Evolutionary conservation across 2,888 invertebrate genomes (phyloP).

Genomic region (Mythimna vitellina): DNA sequence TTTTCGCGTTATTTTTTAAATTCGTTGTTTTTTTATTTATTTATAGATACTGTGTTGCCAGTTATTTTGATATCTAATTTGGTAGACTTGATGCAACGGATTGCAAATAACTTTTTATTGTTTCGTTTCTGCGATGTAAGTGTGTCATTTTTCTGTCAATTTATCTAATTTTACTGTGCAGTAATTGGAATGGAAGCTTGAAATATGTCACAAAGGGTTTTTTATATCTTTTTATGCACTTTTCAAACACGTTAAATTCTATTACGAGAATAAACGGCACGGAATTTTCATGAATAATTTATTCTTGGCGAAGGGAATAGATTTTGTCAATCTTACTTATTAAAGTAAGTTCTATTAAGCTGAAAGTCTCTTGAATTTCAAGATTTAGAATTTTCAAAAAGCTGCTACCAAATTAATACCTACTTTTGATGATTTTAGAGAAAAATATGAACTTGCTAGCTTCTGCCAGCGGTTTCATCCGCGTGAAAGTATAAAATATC

Average conservation of each 20-base stretch:
- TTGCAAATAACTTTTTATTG: constrained; percentile 66
- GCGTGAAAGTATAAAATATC: too few species aligned
- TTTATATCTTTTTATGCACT: constrained; percentile 18
- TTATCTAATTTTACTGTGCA: constrained; percentile 47
- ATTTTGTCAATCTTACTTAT: constrained; percentile 39
- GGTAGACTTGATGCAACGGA: constrained; percentile 66
- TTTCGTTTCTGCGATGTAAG: constrained; percentile 26
- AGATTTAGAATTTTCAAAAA: too few species aligned
- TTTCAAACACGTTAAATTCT: constrained; percentile 20
- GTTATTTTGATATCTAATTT: constrained; percentile 72
- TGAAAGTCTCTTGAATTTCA: too few species aligned
- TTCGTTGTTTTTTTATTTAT: constrained; percentile 72
- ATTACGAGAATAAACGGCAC: constrained; percentile 14
- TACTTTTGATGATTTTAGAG: not conserved
- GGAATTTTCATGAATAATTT: constrained; percentile 28
- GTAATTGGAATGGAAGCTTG: constrained; percentile 19
- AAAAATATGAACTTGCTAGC: too few species aligned
- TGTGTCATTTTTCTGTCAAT: constrained; percentile 51
- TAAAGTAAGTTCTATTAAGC: constrained; percentile 7
- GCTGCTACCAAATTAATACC: too few species aligned
- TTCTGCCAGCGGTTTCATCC: too few species aligned
- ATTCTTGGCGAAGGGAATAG: constrained; percentile 34
- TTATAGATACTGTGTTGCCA: constrained; percentile 74
- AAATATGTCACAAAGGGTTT: constrained; percentile 22
- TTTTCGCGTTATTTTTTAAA: constrained; percentile 82